phyloP scores from a whole-genome alignment of 92 coral and sea anemone species.

The Blastomussa wellsi region DNA sequence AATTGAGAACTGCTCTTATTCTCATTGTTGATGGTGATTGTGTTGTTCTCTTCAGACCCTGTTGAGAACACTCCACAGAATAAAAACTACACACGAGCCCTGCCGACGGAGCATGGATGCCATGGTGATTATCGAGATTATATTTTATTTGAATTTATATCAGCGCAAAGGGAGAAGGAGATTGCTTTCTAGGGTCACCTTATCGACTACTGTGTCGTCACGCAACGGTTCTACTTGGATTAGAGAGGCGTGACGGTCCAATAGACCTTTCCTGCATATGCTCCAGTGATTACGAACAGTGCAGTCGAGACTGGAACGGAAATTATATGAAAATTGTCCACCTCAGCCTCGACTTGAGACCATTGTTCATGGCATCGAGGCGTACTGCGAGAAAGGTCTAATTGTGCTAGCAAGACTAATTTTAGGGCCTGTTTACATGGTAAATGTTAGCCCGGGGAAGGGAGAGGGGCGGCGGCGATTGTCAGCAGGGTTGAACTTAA shows the following conservation, averaged over 20 bases:
- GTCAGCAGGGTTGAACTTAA: no score
- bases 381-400: no score
- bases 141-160: not conserved
- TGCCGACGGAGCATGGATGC: constrained; percentile 98
- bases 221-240: not conserved
- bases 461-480: no score
- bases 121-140: constrained; percentile 64
- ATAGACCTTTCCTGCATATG: no score
- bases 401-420: no score
- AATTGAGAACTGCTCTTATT: not conserved
- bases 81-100: constrained; percentile 96
- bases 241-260: not conserved
- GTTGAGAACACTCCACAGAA: constrained; percentile 91
- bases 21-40: not conserved
- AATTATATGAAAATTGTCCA: no score
- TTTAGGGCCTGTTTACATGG: no score
- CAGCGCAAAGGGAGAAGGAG: not conserved
- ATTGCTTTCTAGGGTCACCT: not conserved
- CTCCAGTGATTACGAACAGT: no score
- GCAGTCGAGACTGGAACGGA: no score
- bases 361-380: no score
- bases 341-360: no score
- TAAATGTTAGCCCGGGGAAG: no score
- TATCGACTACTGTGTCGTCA: not conserved
- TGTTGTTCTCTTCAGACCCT: constrained; percentile 66